phyloP scores from a whole-genome alignment of 2,888 invertebrate species.

The Limnephilus marmoratus region DNA sequence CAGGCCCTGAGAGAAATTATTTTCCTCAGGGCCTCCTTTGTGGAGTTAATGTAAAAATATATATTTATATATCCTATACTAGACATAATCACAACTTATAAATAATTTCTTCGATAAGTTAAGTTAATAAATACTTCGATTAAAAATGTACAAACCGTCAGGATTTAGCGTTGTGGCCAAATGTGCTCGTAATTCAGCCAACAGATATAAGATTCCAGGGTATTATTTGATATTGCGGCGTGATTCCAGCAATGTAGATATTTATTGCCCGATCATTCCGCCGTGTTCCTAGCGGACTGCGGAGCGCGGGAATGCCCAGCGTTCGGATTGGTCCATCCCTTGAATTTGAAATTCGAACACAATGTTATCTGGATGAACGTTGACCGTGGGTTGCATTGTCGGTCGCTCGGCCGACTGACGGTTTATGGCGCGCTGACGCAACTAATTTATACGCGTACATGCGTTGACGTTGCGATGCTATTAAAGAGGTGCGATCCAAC shows the following conservation, averaged over 20 bases:
- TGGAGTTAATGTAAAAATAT: too few relatives aligned
- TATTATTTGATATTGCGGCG: background rate
- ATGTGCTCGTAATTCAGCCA: background rate
- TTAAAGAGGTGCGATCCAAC: background rate
- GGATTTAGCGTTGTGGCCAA: background rate
- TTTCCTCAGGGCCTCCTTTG: too few relatives aligned
- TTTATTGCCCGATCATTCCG: background rate
- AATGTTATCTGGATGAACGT: slow-evolving; percentile 31
- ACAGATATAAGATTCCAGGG: background rate
- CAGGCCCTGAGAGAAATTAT: too few relatives aligned
- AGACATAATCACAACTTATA: background rate
- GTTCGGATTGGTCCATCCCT: slow-evolving; percentile 8
- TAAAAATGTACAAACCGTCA: background rate
- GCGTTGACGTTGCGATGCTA: background rate
- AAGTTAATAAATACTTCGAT: too few relatives aligned
- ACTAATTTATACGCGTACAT: slow-evolving; percentile 7
- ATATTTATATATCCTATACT: too few relatives aligned
- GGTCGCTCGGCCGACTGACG: slow-evolving; percentile 8
- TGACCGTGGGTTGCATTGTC: background rate
- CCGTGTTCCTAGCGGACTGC: slow-evolving; percentile 15
- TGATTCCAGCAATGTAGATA: background rate
- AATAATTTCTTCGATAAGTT: too few relatives aligned
- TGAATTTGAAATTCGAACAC: slow-evolving; percentile 38
- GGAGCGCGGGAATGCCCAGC: slow-evolving; percentile 14
- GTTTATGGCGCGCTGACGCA: slow-evolving; percentile 18